Conservation (phyloP, 92 coral and sea anemone species). For the Micromussa lordhowensis region DNA sequence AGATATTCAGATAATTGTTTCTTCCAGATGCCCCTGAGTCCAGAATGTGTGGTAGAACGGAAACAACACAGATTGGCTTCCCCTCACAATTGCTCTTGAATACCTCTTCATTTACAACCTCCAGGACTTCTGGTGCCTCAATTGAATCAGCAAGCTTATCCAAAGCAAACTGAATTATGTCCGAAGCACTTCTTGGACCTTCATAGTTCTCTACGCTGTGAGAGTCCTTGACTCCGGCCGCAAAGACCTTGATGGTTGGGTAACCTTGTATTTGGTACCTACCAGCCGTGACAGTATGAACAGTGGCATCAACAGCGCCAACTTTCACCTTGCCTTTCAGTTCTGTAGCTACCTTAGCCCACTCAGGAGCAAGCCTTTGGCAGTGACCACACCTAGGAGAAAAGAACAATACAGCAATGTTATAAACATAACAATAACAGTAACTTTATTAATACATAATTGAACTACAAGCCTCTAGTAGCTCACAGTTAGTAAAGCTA, state of each 20-base stretch:
- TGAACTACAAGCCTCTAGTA: too few relatives aligned
- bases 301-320: constrained; percentile 96
- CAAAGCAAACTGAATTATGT: constrained; percentile 89
- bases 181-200: constrained; percentile 87
- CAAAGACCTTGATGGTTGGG: constrained; percentile 95
- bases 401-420: background rate
- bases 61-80: constrained; percentile 89
- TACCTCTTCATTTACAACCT: constrained; percentile 63
- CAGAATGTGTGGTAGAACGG: constrained; percentile 91
- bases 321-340: constrained; percentile 91
- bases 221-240: constrained; percentile 85
- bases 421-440: background rate
- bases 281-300: constrained; percentile 80
- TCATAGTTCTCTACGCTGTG: constrained; percentile 85
- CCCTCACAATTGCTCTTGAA: constrained; percentile 79
- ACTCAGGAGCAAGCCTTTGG: constrained; percentile 96
- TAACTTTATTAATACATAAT: too few relatives aligned
- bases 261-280: constrained; percentile 93
- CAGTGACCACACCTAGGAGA: constrained; percentile 94
- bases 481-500: too few relatives aligned
- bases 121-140: constrained; percentile 85
- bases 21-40: constrained; percentile 96
- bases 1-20: constrained; percentile 74
- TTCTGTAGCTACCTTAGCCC: constrained; percentile 95
- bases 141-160: constrained; percentile 85